A percentile compares a stretch with the other conserved stretches of the same genome.
Evolutionary conservation across 2,797 vertebrate genomes (phyloP).

Genomic region (Huso huso): DNA sequence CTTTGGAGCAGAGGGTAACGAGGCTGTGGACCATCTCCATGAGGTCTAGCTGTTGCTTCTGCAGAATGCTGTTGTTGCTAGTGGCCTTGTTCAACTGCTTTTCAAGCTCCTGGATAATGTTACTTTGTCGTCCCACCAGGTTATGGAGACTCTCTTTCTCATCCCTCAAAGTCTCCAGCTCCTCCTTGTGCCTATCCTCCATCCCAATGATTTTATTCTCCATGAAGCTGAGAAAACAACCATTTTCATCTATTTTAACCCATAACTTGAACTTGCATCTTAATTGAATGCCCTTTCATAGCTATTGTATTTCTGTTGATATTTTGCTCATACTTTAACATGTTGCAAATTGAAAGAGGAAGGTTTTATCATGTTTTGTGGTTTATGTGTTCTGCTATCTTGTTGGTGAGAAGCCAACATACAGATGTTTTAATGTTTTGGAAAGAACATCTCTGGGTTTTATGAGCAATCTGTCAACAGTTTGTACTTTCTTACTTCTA

Average conservation of each 20-base stretch:
- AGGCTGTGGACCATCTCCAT: constrained; percentile 88
- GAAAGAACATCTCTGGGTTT: no score
- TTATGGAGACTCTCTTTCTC: constrained; percentile 82
- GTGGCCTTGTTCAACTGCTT: constrained; percentile 76
- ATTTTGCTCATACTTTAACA: no score
- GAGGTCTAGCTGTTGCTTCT: constrained; percentile 87
- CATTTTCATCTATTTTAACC: not conserved
- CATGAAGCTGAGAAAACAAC: constrained; percentile 60
- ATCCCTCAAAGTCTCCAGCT: constrained; percentile 76
- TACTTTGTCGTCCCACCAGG: constrained; percentile 76
- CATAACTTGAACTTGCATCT: not conserved
- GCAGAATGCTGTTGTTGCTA: constrained; percentile 79
- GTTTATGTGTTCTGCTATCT: no score
- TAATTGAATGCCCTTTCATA: not conserved
- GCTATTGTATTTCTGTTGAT: no score
- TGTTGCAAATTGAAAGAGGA: no score
- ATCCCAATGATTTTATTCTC: constrained; percentile 90
- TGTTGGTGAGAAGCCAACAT: no score
- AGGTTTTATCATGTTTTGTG: no score
- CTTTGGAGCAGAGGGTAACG: constrained; percentile 80
- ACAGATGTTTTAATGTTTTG: no score
- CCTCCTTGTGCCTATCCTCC: constrained; percentile 79
- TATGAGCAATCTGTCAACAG: no score
- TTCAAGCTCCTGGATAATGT: constrained; percentile 82
- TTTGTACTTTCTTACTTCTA: no score